Conservation (phyloP, 2,113 vertebrate genomes). For the Gopherus flavomarginatus region DNA sequence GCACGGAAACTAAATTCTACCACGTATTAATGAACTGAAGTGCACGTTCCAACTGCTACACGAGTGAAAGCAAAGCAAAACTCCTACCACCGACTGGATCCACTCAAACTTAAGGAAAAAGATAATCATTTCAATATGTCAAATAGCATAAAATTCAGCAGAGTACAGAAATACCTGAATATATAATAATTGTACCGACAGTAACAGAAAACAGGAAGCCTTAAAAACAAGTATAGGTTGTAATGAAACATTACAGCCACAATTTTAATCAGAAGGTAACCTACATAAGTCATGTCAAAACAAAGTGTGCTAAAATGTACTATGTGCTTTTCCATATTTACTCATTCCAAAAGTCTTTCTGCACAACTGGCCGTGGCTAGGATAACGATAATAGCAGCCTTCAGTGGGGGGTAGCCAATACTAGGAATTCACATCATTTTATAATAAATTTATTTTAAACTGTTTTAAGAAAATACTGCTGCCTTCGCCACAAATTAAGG, state of each 20-base stretch:
- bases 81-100: background rate
- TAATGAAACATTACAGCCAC: background rate
- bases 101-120: background rate
- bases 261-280: background rate
- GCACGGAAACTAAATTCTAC: background rate
- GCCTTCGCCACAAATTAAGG: background rate
- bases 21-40: background rate
- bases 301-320: background rate
- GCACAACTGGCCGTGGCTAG: background rate
- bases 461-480: background rate
- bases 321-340: background rate
- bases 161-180: constrained; percentile 20
- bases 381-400: background rate
- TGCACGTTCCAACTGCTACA: rapidly evolving
- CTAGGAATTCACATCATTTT: background rate
- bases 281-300: background rate
- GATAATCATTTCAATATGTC: background rate
- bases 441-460: background rate
- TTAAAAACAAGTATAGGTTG: constrained; percentile 13
- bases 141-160: background rate
- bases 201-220: constrained; percentile 18
- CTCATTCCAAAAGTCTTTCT: background rate
- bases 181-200: constrained; percentile 19
- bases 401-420: background rate
- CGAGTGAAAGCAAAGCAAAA: background rate